Percentiles rank a stretch among this genome's conserved stretches.
These are phyloP conservation scores for Leiothrix lutea DNA, from an alignment of 2,113 vertebrate species.

Conservation along the genomic window DNA sequence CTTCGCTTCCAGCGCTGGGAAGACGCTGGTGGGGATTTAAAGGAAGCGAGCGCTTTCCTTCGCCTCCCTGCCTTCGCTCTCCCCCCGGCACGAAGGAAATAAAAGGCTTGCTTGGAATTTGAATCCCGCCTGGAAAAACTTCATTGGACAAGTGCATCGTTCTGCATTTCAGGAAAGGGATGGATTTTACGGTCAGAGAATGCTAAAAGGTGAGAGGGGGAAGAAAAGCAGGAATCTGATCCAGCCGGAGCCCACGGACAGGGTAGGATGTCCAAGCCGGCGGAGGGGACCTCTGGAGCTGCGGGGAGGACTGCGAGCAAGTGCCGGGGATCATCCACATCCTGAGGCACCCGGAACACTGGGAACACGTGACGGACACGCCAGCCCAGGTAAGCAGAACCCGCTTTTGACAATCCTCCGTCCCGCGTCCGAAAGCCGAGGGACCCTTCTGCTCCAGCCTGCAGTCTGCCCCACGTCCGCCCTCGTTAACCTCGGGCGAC, in stretches of 20 bases:
- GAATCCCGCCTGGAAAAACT: conserved; percentile 20
- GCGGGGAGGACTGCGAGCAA: not conserved
- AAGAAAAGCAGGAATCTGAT: not conserved
- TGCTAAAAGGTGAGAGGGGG: conserved; percentile 9
- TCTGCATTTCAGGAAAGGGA: not conserved
- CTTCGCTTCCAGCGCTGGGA: conserved; percentile 16
- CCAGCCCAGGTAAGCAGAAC: not conserved
- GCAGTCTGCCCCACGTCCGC: not conserved
- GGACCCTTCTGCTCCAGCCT: not conserved
- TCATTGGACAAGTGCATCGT: conserved; percentile 62
- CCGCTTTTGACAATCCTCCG: not conserved
- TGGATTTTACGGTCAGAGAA: conserved; percentile 1
- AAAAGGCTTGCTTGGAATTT: conserved; percentile 5
- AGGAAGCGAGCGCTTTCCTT: not conserved
- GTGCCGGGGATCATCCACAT: not conserved
- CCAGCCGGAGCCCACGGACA: not conserved
- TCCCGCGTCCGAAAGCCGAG: fast-evolving
- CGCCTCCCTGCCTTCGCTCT: not conserved
- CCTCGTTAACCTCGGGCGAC: not conserved
- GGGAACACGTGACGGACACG: not conserved
- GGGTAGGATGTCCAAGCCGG: conserved; percentile 9
- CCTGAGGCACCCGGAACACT: not conserved
- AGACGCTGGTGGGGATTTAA: conserved; percentile 35
- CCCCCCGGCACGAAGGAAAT: not conserved
- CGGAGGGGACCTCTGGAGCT: not conserved